phyloP scores from a whole-genome alignment of 92 coral and sea anemone genomes.

The Hydrozoanthus gracilis region DNA sequence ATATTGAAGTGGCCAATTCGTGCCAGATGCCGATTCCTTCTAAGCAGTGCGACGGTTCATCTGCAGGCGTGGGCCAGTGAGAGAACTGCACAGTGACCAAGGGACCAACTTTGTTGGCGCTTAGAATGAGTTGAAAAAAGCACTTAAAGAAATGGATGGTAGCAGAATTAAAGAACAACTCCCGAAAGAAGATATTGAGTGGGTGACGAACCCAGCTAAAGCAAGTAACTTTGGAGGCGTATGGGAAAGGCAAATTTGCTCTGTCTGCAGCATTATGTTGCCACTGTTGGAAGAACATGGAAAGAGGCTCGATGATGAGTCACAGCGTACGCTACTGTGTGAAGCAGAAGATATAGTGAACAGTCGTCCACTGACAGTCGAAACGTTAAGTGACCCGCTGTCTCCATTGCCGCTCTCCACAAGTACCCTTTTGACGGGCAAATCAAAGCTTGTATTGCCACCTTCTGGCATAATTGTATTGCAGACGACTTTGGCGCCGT shows the following conservation, averaged over 20 bases:
- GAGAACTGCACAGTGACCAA: constrained; percentile 21
- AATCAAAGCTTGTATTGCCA: constrained; percentile 63
- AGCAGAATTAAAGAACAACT: constrained; percentile 53
- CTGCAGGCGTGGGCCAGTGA: constrained; percentile 13
- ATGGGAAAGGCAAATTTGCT: constrained; percentile 63
- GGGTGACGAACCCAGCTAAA: constrained; percentile 56
- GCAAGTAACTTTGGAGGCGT: constrained; percentile 59
- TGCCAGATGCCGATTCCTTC: constrained; percentile 42
- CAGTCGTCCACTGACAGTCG: constrained; percentile 59
- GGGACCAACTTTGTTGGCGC: constrained; percentile 42
- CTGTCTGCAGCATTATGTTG: constrained; percentile 57
- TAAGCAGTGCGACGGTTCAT: constrained; percentile 28
- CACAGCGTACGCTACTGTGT: constrained; percentile 52
- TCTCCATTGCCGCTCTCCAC: constrained; percentile 63
- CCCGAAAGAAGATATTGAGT: constrained; percentile 52
- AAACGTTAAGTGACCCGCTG: constrained; percentile 57
- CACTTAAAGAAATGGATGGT: constrained; percentile 7
- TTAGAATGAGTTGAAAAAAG: constrained; percentile 15
- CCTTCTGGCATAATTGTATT: constrained; percentile 66
- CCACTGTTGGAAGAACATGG: constrained; percentile 57
- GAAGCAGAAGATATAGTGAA: constrained; percentile 64
- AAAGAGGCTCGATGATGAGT: constrained; percentile 35
- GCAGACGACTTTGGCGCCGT: constrained; percentile 60
- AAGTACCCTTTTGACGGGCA: constrained; percentile 64
- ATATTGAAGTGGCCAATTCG: constrained; percentile 33